Evolutionary conservation across 2,888 invertebrate genomes (phyloP), one percentile per base, ranked within the genome.

Genomic region (Tholera decimalis): DNA sequence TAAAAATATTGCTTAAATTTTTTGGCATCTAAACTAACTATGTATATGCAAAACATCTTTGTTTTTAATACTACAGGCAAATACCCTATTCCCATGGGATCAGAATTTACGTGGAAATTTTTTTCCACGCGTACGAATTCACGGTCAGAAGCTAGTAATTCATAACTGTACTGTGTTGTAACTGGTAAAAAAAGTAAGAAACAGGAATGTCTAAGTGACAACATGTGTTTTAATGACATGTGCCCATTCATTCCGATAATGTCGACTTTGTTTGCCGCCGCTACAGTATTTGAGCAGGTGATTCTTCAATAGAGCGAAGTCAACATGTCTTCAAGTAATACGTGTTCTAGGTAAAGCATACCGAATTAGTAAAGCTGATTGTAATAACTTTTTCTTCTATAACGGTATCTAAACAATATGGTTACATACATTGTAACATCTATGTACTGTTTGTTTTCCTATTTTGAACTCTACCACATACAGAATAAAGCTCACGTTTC

Each of bases 201-300:
- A 53, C 26, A 13, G 13, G 26, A 47, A 47, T 15, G 24, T 54
- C 37, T 0, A 35, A 53, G 6, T 24, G 3, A 7, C 15, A 28
- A 57, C 22, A 37, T 20, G 35, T 76, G 50, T 70, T 58, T 46
- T 51, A 47, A 63, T 70, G 58, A 58, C 15, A 43, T 1, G 35
- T 51, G 28, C 57, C 33, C 15, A 2, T 35, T 28, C 4, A n/a
- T 33, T 15, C 0, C 6, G 20, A 13, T 24, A 43, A 8, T n/a
- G 35, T 41, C 9, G 13, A 11, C 22, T 37, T 30, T 41, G 20
- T 55, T 2, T 35, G 11, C 15, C 20, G 4, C n/a, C 47, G 56
- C 18, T 28, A 33, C 35, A 37, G 1, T 59, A 13, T 73, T 63
- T 64, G 41, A 18, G 28, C 73, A 73, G 22, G 47, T 77, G 73